phyloP scores from a whole-genome alignment of 2,113 vertebrate genomes.

The human region DNA sequence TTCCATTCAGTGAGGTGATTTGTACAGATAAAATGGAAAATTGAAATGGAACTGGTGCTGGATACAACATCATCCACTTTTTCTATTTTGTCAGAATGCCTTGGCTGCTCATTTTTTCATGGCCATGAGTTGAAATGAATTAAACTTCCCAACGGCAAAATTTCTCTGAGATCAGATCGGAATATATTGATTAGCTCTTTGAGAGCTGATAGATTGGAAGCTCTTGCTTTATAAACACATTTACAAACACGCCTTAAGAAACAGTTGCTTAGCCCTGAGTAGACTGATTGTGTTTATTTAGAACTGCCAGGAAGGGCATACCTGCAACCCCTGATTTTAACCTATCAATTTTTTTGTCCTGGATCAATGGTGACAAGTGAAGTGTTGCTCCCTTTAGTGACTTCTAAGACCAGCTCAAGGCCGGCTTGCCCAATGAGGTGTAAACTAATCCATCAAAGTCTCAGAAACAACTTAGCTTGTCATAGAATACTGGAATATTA shows the following conservation, averaged over 20 bases:
- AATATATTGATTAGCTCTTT: conserved; percentile 89
- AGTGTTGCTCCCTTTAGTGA: conserved; percentile 74
- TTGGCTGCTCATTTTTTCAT: conserved; percentile 83
- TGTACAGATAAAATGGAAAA: conserved; percentile 85
- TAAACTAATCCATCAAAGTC: conserved; percentile 79
- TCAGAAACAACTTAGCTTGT: conserved; percentile 76
- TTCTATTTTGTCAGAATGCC: conserved; percentile 83
- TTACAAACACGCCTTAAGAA: conserved; percentile 83
- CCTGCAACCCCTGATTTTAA: conserved; percentile 72
- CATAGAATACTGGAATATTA: conserved; percentile 46
- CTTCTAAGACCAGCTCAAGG: conserved; percentile 79
- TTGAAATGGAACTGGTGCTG: conserved; percentile 79
- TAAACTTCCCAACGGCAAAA: conserved; percentile 86
- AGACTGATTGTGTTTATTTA: conserved; percentile 84
- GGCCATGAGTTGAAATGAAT: conserved; percentile 87
- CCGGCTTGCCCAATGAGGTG: conserved; percentile 71
- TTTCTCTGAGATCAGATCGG: conserved; percentile 85
- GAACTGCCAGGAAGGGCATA: conserved; percentile 75
- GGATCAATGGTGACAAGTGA: conserved; percentile 82
- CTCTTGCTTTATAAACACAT: conserved; percentile 87
- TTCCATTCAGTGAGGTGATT: conserved; percentile 77
- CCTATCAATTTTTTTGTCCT: conserved; percentile 73
- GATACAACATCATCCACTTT: conserved; percentile 75
- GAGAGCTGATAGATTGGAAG: conserved; percentile 85
- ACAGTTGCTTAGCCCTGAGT: conserved; percentile 81